Evolutionary conservation across 2,888 invertebrate genomes (phyloP).

Genomic region (Erebia palarica): DNA sequence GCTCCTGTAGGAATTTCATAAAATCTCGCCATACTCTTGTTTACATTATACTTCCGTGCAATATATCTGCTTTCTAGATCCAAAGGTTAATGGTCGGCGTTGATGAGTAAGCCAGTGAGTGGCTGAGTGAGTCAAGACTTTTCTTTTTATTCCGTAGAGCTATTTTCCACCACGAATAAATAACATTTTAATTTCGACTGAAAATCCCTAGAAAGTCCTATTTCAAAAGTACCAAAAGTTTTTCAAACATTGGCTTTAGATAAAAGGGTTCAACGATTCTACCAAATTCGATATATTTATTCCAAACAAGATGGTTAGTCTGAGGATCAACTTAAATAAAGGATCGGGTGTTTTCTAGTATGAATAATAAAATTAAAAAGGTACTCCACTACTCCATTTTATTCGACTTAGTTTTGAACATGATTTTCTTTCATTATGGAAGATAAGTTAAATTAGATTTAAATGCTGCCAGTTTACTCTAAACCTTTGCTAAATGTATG

Average conservation of each 20-base stretch:
- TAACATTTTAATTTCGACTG: neutral
- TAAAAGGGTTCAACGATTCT: neutral
- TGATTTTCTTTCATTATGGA: neutral
- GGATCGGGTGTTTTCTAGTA: neutral
- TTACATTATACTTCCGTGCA: too few species aligned
- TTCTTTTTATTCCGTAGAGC: too few species aligned
- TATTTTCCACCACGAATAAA: neutral
- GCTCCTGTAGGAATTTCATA: too few species aligned
- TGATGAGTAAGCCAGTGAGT: too few species aligned
- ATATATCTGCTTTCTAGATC: too few species aligned
- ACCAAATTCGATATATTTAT: neutral
- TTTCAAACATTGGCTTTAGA: neutral
- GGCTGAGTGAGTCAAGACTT: too few species aligned
- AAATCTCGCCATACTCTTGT: too few species aligned
- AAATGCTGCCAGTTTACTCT: neutral
- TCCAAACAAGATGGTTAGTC: neutral
- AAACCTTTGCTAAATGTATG: constrained; percentile 17
- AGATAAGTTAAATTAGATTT: neutral
- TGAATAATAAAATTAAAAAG: neutral
- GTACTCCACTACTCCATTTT: too few species aligned
- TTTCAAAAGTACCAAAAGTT: neutral
- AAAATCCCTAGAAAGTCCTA: neutral
- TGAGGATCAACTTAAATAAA: constrained; percentile 1
- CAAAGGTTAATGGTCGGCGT: too few species aligned
- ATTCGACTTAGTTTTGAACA: neutral